phyloP scores from a whole-genome alignment of 1,140 invertebrate species.

The Penaeus vannamei region DNA sequence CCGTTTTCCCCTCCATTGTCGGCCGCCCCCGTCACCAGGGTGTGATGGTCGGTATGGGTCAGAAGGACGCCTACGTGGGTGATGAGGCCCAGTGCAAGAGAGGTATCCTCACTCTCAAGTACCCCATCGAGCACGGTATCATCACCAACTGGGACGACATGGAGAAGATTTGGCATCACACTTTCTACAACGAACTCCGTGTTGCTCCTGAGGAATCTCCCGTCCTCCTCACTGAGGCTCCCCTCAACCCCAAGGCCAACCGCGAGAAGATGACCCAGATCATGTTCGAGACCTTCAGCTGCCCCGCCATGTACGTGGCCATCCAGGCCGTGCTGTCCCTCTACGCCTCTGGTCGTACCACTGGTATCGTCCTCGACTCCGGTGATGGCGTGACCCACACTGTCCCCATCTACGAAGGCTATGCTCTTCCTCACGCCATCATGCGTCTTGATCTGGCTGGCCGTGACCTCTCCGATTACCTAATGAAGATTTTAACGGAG shows the following conservation, averaged over 20 bases:
- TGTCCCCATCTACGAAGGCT: conserved; percentile 94
- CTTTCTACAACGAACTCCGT: conserved; percentile 95
- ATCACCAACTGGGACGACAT: conserved; percentile 98
- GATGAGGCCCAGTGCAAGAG: conserved; percentile 97
- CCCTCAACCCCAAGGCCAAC: conserved; percentile 92
- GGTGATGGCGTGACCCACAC: conserved; percentile 96
- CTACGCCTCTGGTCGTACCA: conserved; percentile 94
- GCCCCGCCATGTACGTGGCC: conserved; percentile 92
- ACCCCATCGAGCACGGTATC: conserved; percentile 81
- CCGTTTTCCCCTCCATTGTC: conserved; percentile 88
- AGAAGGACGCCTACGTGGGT: conserved; percentile 97
- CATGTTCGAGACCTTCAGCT: conserved; percentile 96
- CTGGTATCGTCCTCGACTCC: conserved; percentile 92
- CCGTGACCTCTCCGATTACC: conserved; percentile 79
- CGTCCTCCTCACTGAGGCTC: conserved; percentile 89
- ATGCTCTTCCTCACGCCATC: conserved; percentile 89
- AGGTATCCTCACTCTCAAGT: conserved; percentile 74
- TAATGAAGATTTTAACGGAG: conserved; percentile 93
- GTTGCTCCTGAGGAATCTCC: conserved; percentile 95
- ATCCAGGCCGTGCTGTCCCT: conserved; percentile 92
- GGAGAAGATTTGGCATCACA: conserved; percentile 97
- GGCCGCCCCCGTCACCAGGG: conserved; percentile 78
- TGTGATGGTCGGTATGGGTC: conserved; percentile 98
- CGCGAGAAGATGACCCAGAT: conserved; percentile 91
- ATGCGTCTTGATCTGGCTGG: conserved; percentile 89